These are phyloP conservation scores for Tigriopus japonicus DNA, from an alignment of 1,140 invertebrate species.

Conservation along the genomic window DNA sequence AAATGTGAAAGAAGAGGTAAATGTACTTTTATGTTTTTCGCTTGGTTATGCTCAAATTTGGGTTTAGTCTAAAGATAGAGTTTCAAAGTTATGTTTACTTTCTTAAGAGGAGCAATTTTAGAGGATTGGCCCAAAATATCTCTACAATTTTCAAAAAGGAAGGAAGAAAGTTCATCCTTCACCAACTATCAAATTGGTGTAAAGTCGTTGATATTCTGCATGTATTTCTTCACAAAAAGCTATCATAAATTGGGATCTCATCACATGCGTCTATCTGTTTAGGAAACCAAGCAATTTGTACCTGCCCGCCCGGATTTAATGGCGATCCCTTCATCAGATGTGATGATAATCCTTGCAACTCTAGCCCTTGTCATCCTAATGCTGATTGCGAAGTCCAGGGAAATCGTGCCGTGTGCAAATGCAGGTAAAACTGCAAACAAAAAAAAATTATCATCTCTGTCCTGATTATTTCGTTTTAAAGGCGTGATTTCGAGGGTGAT, in stretches of 20 bases:
- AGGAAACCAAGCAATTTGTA: slow-evolving; percentile 23
- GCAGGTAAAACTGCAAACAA: slow-evolving; percentile 20
- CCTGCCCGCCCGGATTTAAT: slow-evolving; percentile 21
- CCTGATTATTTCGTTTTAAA: slow-evolving; percentile 23
- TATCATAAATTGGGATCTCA: neutral
- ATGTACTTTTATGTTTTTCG: no score
- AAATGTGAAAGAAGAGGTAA: slow-evolving; percentile 22
- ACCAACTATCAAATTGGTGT: no score
- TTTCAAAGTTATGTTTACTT: no score
- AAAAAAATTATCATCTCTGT: neutral
- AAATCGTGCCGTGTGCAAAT: slow-evolving; percentile 24
- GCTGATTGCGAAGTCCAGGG: slow-evolving; percentile 27
- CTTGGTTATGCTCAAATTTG: no score
- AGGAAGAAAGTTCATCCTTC: no score
- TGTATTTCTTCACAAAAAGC: neutral
- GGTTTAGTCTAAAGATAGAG: no score
- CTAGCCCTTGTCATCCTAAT: slow-evolving; percentile 23
- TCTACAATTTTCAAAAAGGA: no score
- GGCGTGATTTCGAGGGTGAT: slow-evolving; percentile 55
- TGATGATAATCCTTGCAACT: slow-evolving; percentile 18
- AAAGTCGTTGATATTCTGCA: no score
- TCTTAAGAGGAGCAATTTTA: no score
- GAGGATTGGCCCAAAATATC: no score
- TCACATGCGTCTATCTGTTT: neutral
- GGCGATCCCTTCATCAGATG: slow-evolving; percentile 21